Base-by-base conservation (phyloP, 2,888 invertebrate species). In the Sphecodes monilicornis region DNA sequence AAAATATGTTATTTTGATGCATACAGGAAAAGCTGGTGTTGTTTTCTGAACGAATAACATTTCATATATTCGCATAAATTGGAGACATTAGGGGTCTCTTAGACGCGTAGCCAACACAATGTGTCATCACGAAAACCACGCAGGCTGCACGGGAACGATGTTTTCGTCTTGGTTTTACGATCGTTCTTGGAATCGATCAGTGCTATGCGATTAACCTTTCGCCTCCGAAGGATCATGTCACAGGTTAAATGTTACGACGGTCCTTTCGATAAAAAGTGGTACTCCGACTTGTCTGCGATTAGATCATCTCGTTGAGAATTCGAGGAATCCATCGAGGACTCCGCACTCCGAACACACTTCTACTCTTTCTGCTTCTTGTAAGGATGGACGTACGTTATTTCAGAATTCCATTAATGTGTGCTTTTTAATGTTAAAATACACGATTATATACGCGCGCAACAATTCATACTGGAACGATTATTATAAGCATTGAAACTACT, bases 181-280 rank as follows among this genome's bases (percentile, higher is more conserved):
- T 22, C 69, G 66, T 73, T 76, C 69, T 26, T 43, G 69, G 76
- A 83, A 81, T 82, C 73, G 76, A 81, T 76, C 76, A 50, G 43
- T 22, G 70, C 66, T 41, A 70, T 39, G 39, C 72, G 82, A 81
- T 73, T 83, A 60, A 83, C 82, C 82, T 83, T 69, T 82, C 43
- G 69, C 68, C 80, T 80, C 10, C 54, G 41, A 71, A 18, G 36
- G 81, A 50, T 64, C 41, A 64, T 75, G 80, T 80, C 75, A 64
- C 54, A 70, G 82, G 64, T 82, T 43, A 82, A 80, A 75, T 64
- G 80, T 64, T 76, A 74, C 69, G 69, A 74, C 50, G 80, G 64
- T 80, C 75, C 41, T 39, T 39, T 70, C 32, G 80, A 71, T 64
- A 80, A 80, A 82, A 82, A 81, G 57, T 71, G 41, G 64, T 39